Evolutionary conservation across 2,113 vertebrate genomes (phyloP), one percentile per base, ranked within the genome.

Genomic region (Hypomesus transpacificus): DNA sequence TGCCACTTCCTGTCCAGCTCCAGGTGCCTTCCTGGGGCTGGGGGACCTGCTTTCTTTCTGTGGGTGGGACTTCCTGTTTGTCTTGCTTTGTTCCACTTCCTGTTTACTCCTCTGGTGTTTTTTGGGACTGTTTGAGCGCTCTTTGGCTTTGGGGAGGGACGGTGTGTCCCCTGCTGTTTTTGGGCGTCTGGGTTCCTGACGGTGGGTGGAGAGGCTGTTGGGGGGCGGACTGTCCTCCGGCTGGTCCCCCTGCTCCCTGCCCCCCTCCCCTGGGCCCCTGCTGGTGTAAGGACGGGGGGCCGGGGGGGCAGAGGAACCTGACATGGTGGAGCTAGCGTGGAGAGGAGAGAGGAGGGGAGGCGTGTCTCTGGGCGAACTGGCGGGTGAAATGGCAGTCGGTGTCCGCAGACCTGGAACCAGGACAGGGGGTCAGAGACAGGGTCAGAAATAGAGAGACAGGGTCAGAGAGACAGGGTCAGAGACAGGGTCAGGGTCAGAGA

Each of bases 131-230:
- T 79, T 74, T 62, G 71, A 79, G 81, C 87, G 86, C 57, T 87
- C 69, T 73, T 79, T 86, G 85, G 88, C 85, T 87, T 91, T 87
- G 24, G 26, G 53, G 5, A 18, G 5, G 46, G 82, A 76, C 79
- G 75, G 69, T 62, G 64, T 88, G 68, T 81, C 81, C 76, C 71
- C 88, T 1, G 79, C 17, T 84, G 86, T 92, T 70, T 89, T 86
- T 79, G 93, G 93, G 84, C 92, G 92, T 62, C 76, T 84, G 76
- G 93, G 90, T 84, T 91, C 92, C 87, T 83, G 86, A 46, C 73
- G 87, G 73, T 83, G 74, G 13, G 39, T 79, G 86, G 81, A 78
- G 34, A 75, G 75, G 70, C 80, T 59, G 34, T 77, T 64, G 65
- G n/a, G 75, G 70, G 21, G 74, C 70, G 79, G 64, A 66, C 64